These are phyloP conservation scores for Melanocharis versteri DNA, from an alignment of 2,113 vertebrate genomes.

Conservation along the genomic window DNA sequence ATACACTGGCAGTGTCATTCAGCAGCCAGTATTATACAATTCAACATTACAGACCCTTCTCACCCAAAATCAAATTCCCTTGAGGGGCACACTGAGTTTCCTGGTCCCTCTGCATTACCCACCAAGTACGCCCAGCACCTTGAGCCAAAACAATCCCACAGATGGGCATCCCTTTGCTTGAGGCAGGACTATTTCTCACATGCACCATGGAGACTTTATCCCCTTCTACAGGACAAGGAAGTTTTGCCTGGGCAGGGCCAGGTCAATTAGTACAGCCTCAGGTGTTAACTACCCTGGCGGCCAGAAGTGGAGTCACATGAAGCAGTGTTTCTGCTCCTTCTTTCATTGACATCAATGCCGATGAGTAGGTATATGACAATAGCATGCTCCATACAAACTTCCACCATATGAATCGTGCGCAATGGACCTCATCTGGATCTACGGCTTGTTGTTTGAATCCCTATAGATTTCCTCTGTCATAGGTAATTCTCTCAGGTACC, in stretches of 20 bases:
- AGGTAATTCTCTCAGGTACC: neutral
- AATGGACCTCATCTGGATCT: neutral
- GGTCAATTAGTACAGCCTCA: neutral
- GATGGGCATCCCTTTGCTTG: neutral
- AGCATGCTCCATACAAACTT: neutral
- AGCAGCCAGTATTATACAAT: neutral
- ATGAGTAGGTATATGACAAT: no score
- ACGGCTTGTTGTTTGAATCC: neutral
- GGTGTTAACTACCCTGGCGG: fast-evolving
- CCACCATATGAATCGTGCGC: fast-evolving
- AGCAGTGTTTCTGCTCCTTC: neutral
- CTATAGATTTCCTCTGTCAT: neutral
- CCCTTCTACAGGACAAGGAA: no score
- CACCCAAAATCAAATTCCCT: neutral
- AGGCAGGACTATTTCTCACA: neutral
- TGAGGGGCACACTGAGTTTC: neutral
- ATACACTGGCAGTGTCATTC: neutral
- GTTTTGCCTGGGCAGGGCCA: neutral
- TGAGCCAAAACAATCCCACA: neutral
- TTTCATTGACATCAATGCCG: neutral
- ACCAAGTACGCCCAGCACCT: neutral
- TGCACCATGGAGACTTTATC: neutral
- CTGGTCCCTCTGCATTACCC: neutral
- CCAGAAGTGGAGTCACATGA: neutral
- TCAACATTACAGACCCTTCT: neutral